Evolutionary conservation across 2,113 vertebrate genomes (phyloP).

Genomic region (Taurulus bubalis): DNA sequence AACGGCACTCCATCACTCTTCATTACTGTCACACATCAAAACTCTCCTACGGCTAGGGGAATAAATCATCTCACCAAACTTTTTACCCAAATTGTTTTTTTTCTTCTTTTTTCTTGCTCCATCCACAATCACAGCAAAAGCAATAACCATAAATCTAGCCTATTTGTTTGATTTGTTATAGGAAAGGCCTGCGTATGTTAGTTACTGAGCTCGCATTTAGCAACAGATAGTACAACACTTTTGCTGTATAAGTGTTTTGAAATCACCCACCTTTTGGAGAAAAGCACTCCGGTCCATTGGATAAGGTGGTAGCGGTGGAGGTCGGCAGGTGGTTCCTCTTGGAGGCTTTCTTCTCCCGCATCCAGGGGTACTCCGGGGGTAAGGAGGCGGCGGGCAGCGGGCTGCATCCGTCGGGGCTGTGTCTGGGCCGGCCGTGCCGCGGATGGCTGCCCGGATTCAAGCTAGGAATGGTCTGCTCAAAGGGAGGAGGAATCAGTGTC

Average conservation of each 20-base stretch:
- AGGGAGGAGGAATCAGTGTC: slow-evolving; percentile 99
- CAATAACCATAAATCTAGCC: slow-evolving; percentile 9
- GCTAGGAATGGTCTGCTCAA: slow-evolving; percentile 99
- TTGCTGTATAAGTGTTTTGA: background rate
- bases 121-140: slow-evolving; percentile 52
- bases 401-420: slow-evolving; percentile 93
- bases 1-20: slow-evolving; percentile 98
- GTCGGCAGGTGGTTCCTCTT: slow-evolving; percentile 92
- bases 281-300: slow-evolving; percentile 91
- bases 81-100: slow-evolving; percentile 77
- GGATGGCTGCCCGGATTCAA: slow-evolving; percentile 98
- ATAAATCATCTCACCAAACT: slow-evolving; percentile 90
- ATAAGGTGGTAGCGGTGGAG: slow-evolving; percentile 80
- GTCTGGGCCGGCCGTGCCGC: slow-evolving; percentile 96
- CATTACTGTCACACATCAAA: slow-evolving; percentile 99
- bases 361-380: slow-evolving; percentile 98
- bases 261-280: slow-evolving; percentile 93
- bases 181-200: slow-evolving; percentile 15
- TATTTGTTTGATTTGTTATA: background rate
- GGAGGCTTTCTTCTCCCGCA: slow-evolving; percentile 99
- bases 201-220: slow-evolving; percentile 19
- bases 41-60: slow-evolving; percentile 89
- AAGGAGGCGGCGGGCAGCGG: slow-evolving; percentile 92
- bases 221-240: slow-evolving; percentile 48
- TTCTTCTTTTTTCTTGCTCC: slow-evolving; percentile 63